Conservation (phyloP, 2,888 invertebrate species). For the Neoascia interrupta region DNA sequence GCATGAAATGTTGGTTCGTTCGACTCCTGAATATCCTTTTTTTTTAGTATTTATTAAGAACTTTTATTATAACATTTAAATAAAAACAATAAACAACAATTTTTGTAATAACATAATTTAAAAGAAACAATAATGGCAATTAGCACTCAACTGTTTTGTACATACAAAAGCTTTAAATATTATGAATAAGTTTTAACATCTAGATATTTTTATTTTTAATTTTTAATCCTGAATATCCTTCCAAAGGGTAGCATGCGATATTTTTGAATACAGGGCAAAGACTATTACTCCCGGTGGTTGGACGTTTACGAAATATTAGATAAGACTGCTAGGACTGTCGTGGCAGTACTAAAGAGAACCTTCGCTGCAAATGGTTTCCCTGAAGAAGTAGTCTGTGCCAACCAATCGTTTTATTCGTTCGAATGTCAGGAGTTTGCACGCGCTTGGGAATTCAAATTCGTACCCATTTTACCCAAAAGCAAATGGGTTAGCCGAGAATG, state of each 20-base stretch:
- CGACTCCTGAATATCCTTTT: too few relatives aligned
- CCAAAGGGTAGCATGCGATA: slow-evolving; percentile 23
- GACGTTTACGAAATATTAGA: background rate
- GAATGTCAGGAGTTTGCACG: slow-evolving; percentile 11
- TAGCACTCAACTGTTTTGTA: too few relatives aligned
- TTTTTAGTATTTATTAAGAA: too few relatives aligned
- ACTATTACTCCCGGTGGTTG: slow-evolving; percentile 18
- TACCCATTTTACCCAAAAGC: background rate
- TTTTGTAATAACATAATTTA: too few relatives aligned
- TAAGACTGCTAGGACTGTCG: slow-evolving; percentile 1
- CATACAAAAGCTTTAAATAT: too few relatives aligned
- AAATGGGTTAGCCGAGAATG: background rate
- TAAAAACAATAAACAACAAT: too few relatives aligned
- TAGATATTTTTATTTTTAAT: too few relatives aligned
- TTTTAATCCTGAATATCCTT: too few relatives aligned
- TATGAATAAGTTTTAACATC: too few relatives aligned
- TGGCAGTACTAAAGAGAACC: background rate
- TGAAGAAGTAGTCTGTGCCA: slow-evolving; percentile 11
- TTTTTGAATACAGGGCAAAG: slow-evolving; percentile 8
- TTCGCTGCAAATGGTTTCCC: slow-evolving; percentile 13
- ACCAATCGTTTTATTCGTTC: slow-evolving; percentile 26
- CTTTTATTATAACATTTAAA: too few relatives aligned
- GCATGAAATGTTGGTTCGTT: too few relatives aligned
- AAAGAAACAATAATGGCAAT: too few relatives aligned
- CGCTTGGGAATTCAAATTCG: background rate